Conservation (phyloP, 2,888 invertebrate species). For the Amphimallon solstitiale region DNA sequence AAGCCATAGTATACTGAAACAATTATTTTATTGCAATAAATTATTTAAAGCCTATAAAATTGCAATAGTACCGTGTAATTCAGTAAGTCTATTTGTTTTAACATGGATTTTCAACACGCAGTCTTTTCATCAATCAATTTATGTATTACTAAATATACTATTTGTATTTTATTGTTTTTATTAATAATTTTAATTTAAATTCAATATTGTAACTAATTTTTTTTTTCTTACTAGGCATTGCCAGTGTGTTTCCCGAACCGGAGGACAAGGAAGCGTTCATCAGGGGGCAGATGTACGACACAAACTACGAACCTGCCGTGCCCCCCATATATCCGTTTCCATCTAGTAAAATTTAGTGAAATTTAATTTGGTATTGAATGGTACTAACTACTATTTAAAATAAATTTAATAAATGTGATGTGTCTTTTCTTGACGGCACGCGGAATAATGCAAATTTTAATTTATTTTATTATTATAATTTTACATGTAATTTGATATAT, state of each 20-base stretch:
- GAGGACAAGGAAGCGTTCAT: conserved; percentile 77
- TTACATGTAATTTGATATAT: not conserved
- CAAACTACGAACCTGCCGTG: conserved; percentile 73
- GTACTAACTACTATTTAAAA: no score
- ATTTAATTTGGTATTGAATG: not conserved
- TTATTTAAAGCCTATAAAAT: no score
- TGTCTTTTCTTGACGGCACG: not conserved
- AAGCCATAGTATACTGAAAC: no score
- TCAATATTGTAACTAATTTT: not conserved
- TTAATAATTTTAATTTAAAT: no score
- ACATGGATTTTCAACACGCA: no score
- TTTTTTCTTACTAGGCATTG: conserved; percentile 70
- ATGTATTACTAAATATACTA: no score
- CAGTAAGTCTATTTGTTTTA: no score
- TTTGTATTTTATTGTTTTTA: no score
- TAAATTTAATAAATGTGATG: not conserved
- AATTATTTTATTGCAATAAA: no score
- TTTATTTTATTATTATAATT: not conserved
- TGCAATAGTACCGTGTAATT: no score
- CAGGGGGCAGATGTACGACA: conserved; percentile 83
- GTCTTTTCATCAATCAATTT: no score
- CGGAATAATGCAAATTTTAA: not conserved
- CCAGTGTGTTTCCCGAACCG: conserved; percentile 83
- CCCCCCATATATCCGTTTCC: conserved; percentile 75
- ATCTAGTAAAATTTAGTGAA: conserved; percentile 37